Percentiles rank a stretch among this genome's conserved stretches.
phyloP scores from a whole-genome alignment of 2,797 vertebrate species.

The Harpagifer antarcticus region DNA sequence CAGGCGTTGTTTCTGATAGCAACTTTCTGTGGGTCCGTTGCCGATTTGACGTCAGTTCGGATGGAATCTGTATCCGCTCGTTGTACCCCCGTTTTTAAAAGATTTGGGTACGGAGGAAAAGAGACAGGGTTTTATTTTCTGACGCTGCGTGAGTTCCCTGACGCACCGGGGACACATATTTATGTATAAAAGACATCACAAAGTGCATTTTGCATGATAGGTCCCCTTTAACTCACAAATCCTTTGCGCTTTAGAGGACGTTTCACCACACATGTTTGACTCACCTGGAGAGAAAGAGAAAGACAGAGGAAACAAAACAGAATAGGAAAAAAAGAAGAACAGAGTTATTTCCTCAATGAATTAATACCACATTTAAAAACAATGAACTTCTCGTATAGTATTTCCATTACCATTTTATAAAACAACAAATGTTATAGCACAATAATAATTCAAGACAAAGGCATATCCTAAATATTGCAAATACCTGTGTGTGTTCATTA shows the following conservation, averaged over 20 bases:
- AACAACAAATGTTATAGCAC: background rate
- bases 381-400: background rate
- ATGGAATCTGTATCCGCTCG: no score
- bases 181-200: no score
- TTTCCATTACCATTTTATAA: background rate
- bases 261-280: constrained; percentile 49
- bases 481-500: background rate
- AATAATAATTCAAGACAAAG: background rate
- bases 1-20: no score
- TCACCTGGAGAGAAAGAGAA: constrained; percentile 64
- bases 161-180: no score
- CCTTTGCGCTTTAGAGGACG: constrained; percentile 15
- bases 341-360: constrained; percentile 9
- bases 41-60: no score
- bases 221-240: constrained; percentile 57
- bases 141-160: no score
- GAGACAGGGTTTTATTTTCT: no score
- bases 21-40: no score
- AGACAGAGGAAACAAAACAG: constrained; percentile 19
- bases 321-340: background rate
- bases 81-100: no score
- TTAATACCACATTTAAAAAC: background rate
- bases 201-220: no score
- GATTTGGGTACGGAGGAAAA: no score
- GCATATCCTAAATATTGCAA: background rate